Conservation (phyloP, 2,113 vertebrate genomes). For the Numenius arquata region DNA sequence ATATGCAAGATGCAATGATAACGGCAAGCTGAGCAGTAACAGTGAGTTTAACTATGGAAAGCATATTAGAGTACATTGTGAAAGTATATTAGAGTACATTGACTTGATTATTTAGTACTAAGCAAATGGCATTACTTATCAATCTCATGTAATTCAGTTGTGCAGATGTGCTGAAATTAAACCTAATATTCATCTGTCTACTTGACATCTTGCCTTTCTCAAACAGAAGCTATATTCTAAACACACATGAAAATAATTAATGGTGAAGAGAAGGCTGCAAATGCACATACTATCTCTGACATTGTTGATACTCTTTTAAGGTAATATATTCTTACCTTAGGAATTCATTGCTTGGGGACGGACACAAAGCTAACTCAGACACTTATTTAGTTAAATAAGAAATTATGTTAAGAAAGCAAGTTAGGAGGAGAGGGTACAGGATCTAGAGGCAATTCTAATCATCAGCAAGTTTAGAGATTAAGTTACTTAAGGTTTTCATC, state of each 20-base stretch:
- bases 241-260: not conserved
- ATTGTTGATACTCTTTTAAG: not conserved
- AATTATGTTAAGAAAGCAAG: not conserved
- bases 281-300: not conserved
- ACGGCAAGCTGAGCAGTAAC: not conserved
- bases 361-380: not conserved
- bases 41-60: not conserved
- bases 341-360: not conserved
- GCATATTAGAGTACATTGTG: not conserved
- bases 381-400: not conserved
- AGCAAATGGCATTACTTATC: not conserved
- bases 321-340: not conserved
- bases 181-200: not conserved
- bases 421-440: not conserved
- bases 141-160: not conserved
- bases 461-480: not conserved
- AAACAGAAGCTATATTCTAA: not conserved
- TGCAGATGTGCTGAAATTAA: not conserved
- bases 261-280: not conserved
- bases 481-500: not conserved
- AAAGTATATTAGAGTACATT: not conserved
- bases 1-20: not conserved
- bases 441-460: not conserved
- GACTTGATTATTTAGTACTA: not conserved
- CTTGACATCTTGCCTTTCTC: not conserved